phyloP scores from a whole-genome alignment of 2,888 invertebrate genomes.

The Pediacus dermestoides region DNA sequence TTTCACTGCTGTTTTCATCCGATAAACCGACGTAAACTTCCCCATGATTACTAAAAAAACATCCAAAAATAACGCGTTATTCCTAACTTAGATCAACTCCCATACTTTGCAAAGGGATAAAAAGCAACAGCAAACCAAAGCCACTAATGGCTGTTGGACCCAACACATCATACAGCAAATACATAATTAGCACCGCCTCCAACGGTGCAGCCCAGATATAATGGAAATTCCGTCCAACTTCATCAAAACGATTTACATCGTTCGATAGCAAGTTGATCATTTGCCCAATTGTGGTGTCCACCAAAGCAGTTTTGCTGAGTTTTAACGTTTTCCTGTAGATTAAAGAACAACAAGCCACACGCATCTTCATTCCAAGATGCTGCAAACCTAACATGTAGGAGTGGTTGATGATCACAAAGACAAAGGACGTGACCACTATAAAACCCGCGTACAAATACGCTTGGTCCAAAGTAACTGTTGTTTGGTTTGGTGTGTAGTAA shows the following conservation, averaged over 20 bases:
- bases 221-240: conserved; percentile 72
- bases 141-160: conserved; percentile 56
- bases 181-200: conserved; percentile 68
- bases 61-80: conserved; percentile 1
- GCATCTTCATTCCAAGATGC: conserved; percentile 75
- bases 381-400: conserved; percentile 85
- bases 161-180: conserved; percentile 60
- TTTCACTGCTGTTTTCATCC: conserved; percentile 46
- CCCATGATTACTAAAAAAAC: conserved; percentile 34
- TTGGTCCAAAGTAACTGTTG: conserved; percentile 23
- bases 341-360: conserved; percentile 78
- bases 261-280: conserved; percentile 63
- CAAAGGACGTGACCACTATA: conserved; percentile 45
- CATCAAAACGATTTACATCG: conserved; percentile 83
- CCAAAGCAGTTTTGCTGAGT: conserved; percentile 76
- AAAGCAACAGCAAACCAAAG: conserved; percentile 51
- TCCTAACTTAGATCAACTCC: conserved; percentile 9
- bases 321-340: conserved; percentile 70
- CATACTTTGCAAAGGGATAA: conserved; percentile 51
- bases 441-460: conserved; percentile 32
- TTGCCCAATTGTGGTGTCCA: conserved; percentile 73
- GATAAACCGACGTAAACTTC: conserved; percentile 41
- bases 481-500: conserved; percentile 31
- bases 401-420: conserved; percentile 64
- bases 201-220: conserved; percentile 78